Evolutionary conservation across 2,888 invertebrate genomes (phyloP).

Genomic region (Chrysodeixis includens): DNA sequence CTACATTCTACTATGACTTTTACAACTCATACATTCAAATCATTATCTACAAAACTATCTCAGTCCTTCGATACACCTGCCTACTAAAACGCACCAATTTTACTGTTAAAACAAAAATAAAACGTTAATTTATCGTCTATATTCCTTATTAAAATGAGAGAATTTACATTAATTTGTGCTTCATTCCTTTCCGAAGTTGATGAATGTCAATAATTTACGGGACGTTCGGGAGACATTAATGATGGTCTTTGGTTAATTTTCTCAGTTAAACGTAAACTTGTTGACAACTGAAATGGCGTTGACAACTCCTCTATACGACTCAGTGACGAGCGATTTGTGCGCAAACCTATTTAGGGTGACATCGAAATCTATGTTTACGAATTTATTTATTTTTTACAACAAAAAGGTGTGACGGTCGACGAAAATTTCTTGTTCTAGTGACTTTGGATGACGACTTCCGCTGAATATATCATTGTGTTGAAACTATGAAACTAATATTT

Average conservation of each 20-base stretch:
- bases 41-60: slow-evolving; percentile 23
- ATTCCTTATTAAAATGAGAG: slow-evolving; percentile 56
- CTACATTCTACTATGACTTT: slow-evolving; percentile 8
- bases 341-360: slow-evolving; percentile 77
- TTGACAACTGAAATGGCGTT: slow-evolving; percentile 73
- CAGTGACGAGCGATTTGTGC: slow-evolving; percentile 77
- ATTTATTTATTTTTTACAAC: slow-evolving; percentile 48
- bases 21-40: slow-evolving; percentile 22
- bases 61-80: slow-evolving; percentile 33
- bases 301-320: slow-evolving; percentile 67
- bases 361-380: slow-evolving; percentile 72
- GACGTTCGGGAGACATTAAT: slow-evolving; percentile 66
- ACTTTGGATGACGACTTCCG: slow-evolving; percentile 33
- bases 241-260: slow-evolving; percentile 68
- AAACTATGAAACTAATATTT: slow-evolving; percentile 39
- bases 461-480: slow-evolving; percentile 30
- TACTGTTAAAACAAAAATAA: slow-evolving; percentile 42
- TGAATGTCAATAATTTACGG: slow-evolving; percentile 66
- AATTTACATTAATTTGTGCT: slow-evolving; percentile 57
- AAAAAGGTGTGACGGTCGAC: slow-evolving; percentile 50
- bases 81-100: slow-evolving; percentile 43
- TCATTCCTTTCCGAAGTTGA: slow-evolving; percentile 66
- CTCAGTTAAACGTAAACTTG: slow-evolving; percentile 68
- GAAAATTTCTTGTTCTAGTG: slow-evolving; percentile 20
- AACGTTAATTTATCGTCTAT: slow-evolving; percentile 55